Evolutionary conservation across 2,888 invertebrate genomes (phyloP), one percentile per base, ranked within the genome.

Genomic region (Strigamia maritima): DNA sequence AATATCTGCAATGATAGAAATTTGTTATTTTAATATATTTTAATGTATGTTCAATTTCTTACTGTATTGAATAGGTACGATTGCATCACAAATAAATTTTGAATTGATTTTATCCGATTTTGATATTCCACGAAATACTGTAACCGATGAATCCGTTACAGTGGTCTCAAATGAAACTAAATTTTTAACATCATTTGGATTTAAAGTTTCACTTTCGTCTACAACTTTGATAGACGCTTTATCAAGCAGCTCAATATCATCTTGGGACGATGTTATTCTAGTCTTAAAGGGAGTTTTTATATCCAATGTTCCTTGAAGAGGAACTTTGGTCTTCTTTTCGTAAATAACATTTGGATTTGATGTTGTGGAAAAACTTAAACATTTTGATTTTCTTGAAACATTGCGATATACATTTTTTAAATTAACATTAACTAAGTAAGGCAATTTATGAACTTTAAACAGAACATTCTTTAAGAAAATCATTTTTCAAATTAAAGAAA

Each of bases 21-120:
- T 10, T 2, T 12, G 10, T 26, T 2, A 7, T 26, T 24, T 14
- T 8, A 65, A 26, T 26, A 24, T 28, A 26, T 26, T 8, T 26
- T 1, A 1, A 65, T 2, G 22, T 26, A 2, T 16, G 24, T 24
- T 6, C 6, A 24, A 14, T 2, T 49, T 49, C 19, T 65, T 65
- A 65, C 65, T 65, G 65, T 26, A 65, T 65, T 65, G 65, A 26
- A 65, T 26, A 26, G 65, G 65, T 65, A 65, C 24, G 24, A 65
- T 12, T 24, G 65, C 65, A 10, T 16, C 16, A 26, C 65, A 65
- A 26, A 24, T 10, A 2, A 49, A 49, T 65, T 24, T 65, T 65
- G 24, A 12, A 26, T 10, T 14, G 6, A 65, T 7, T 65, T 65
- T 16, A 24, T 28, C 24, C 8, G 65, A 65, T 14, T 65, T 65